Base-by-base conservation (phyloP, 2,797 vertebrate genomes). In the Poeciliopsis gracilis region DNA sequence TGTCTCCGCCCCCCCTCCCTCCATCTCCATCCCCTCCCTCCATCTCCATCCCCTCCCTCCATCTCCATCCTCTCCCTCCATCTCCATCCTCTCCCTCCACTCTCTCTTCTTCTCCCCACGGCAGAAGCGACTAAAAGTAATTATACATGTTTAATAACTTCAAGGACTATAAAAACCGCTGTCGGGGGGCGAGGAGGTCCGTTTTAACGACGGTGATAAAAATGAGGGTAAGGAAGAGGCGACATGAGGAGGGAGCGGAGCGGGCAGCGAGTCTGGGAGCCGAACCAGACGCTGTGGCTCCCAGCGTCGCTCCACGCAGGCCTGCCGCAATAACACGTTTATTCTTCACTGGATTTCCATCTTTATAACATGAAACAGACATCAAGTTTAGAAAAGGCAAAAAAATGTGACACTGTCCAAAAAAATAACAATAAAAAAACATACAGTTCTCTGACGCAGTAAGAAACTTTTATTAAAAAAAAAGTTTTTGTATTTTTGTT, bases 81-180 rank as follows among this genome's bases (percentile, higher is more conserved):
- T 83, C 79, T 86, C 84, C 83, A 82, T 84, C 88, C 85, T 75
- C 10, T 82, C 84, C 87, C 84, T 81, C 76, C 10, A 18, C 85
- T 80, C 90, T 61, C 89, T 85, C 86, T 84, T 76, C 86, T 76
- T 87, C 87, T 90, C 92, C 89, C 91, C 82, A 81, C 81, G 88
- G 90, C 88, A 83, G 90, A 84, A 86, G 85, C 78, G 90, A 91
- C 92, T 89, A 89, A 92, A 91, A 94, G 93, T 94, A 95, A 94
- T 95, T 94, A 94, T 91, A 93, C 93, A 93, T 92, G 91, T 95
- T 95, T 95, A 95, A 95, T 95, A 94, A 95, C 93, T 94, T 93
- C 88, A 88, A 90, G 90, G 89, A 92, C 92, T 91, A 94, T 94
- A 95, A 94, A 92, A 84, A 91, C 53, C 49, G 82, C 87, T 93